phyloP scores from a whole-genome alignment of 2,113 vertebrate species.

The Siniperca chuatsi region DNA sequence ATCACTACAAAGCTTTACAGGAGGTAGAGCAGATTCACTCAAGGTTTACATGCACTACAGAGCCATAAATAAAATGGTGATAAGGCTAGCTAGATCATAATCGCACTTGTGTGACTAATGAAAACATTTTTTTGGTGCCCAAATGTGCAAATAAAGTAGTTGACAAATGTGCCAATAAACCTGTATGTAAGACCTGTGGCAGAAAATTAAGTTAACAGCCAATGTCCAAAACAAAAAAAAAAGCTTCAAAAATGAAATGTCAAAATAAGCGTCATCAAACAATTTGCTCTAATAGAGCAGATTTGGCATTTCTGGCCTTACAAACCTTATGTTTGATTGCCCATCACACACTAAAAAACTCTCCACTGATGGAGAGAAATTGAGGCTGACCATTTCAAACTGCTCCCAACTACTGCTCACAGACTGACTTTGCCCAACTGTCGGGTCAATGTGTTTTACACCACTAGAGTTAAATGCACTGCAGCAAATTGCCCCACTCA shows the following conservation, averaged over 20 bases:
- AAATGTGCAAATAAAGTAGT: neutral
- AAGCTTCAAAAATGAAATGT: constrained; percentile 22
- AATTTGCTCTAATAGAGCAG: constrained; percentile 45
- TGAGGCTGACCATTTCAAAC: constrained; percentile 69
- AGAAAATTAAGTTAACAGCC: neutral
- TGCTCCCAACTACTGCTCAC: constrained; percentile 62
- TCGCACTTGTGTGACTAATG: neutral
- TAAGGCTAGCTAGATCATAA: constrained; percentile 16
- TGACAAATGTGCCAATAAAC: neutral
- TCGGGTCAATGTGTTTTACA: constrained; percentile 73
- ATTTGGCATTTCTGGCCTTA: constrained; percentile 39
- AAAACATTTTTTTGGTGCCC: neutral
- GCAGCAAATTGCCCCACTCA: constrained; percentile 70
- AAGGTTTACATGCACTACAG: constrained; percentile 1
- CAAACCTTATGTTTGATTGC: constrained; percentile 58
- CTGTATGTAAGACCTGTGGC: neutral
- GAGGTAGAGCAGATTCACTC: neutral
- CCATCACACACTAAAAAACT: constrained; percentile 55
- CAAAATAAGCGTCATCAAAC: constrained; percentile 30
- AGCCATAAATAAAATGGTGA: constrained; percentile 15
- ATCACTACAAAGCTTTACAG: neutral
- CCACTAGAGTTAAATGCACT: constrained; percentile 71
- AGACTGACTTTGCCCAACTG: constrained; percentile 66
- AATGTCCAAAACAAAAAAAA: constrained; percentile 4
- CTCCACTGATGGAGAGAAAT: constrained; percentile 64